Conservation (phyloP, 2,888 invertebrate species). For the Branchipolynoe longqiensis region DNA sequence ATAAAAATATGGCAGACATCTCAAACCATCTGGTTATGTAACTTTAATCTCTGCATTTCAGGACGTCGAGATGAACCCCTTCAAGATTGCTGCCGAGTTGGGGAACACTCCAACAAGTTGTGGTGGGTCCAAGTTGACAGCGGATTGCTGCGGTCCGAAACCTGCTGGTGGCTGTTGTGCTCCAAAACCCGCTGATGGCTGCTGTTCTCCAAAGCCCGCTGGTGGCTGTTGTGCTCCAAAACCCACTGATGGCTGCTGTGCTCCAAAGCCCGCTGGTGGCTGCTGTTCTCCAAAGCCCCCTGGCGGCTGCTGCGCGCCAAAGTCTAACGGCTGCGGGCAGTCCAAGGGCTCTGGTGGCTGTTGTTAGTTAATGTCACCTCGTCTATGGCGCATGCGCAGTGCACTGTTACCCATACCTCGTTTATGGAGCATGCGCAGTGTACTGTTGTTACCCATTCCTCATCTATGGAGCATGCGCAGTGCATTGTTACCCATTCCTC, state of each 20-base stretch:
- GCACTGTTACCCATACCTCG: too few relatives aligned
- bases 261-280: background rate
- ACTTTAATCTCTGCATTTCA: background rate
- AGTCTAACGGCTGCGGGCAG: too few relatives aligned
- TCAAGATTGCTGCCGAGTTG: background rate
- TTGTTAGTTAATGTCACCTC: too few relatives aligned
- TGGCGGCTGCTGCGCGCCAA: too few relatives aligned
- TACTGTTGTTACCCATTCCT: too few relatives aligned
- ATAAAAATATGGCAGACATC: too few relatives aligned
- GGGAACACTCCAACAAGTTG: background rate
- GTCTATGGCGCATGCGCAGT: too few relatives aligned
- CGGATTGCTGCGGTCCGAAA: background rate
- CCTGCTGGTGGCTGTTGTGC: background rate
- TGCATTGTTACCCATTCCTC: too few relatives aligned
- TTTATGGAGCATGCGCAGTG: too few relatives aligned
- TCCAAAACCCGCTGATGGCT: background rate
- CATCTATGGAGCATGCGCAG: too few relatives aligned
- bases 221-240: background rate
- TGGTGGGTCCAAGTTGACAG: background rate
- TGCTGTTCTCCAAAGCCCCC: too few relatives aligned
- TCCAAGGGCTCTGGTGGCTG: too few relatives aligned
- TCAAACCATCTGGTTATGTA: background rate
- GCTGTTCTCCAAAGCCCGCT: background rate
- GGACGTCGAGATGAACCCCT: slow-evolving; percentile 17
- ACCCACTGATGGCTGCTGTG: background rate